Evolutionary conservation across 2,888 invertebrate genomes (phyloP), one percentile per base, ranked within the genome.

Genomic region (Drosophila hamatofila): DNA sequence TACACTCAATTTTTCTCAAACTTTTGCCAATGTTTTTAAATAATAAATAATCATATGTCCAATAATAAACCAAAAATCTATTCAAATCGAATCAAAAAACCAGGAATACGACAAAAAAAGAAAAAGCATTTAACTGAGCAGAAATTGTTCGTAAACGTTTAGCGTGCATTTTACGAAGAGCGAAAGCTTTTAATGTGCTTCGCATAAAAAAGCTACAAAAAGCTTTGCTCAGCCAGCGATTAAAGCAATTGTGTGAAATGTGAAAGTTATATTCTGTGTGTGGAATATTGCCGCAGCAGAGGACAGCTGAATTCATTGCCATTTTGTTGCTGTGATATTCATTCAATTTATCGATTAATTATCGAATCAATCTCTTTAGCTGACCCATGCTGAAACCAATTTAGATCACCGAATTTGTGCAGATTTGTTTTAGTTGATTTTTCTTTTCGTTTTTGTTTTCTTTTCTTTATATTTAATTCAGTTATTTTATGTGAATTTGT

Each of bases 131-230:
- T 21, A 75, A 70, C 62, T 30, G 30, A 54, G 61, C 14, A 11
- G 30, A 16, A 58, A 62, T 49, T 52, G 37, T 51, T 37, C 60
- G 30, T 39, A 58, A 69, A 69, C 30, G 33, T 58, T 57, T 67
- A 30, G 55, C 59, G 67, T 69, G 69, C 69, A 68, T n/a, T 66
- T n/a, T 18, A 12, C 41, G 9, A 48, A 56, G 58, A 48, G 61
- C 59, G 25, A 72, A 57, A 72, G 72, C 62, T 61, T 56, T 55
- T 41, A 66, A 72, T 52, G 72, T 71, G 72, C 59, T 75, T 74
- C 70, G 39, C 25, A 11, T 11, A 39, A 30, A 46, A 41, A 70
- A 62, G 75, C 71, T 58, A 64, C 48, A 41, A 51, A 76, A 76
- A 76, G 77, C 75, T 57, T 59, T 64, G 71, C 71, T 70, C 60